These are phyloP conservation scores for Kradibia gibbosae DNA, from an alignment of 1,140 invertebrate genomes.

Conservation along the genomic window DNA sequence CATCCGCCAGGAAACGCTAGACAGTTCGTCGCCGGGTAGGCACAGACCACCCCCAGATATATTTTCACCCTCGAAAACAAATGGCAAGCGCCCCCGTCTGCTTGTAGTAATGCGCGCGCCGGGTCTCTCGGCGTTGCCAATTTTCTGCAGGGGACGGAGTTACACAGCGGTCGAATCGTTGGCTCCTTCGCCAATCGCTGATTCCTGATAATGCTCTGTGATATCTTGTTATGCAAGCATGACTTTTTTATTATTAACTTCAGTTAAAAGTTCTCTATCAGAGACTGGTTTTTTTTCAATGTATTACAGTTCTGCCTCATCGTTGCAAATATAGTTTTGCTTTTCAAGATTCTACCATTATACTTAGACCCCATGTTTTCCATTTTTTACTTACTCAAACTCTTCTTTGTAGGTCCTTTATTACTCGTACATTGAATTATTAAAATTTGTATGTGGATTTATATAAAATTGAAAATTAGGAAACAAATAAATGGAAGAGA, in stretches of 20 bases:
- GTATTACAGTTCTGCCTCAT: too few species aligned
- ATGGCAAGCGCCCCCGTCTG: slow-evolving; percentile 44
- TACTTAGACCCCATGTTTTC: too few species aligned
- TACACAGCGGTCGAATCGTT: slow-evolving; percentile 38
- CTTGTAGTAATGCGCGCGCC: slow-evolving; percentile 33
- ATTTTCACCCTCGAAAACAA: slow-evolving; percentile 62
- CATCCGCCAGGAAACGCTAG: slow-evolving; percentile 61
- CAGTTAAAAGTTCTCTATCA: too few species aligned
- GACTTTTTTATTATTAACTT: too few species aligned
- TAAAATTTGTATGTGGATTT: not conserved
- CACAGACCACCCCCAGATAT: slow-evolving; percentile 57
- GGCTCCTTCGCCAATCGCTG: slow-evolving; percentile 23
- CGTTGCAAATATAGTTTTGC: too few species aligned
- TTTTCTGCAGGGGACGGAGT: slow-evolving; percentile 8
- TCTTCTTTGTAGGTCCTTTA: too few species aligned
- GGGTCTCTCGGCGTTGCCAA: slow-evolving; percentile 37
- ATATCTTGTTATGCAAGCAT: too few species aligned
- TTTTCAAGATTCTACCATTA: too few species aligned
- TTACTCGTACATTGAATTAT: too few species aligned
- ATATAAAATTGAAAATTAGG: not conserved
- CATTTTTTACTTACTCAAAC: too few species aligned
- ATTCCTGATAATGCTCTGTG: not conserved
- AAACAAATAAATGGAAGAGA: not conserved
- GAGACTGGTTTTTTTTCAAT: too few species aligned
- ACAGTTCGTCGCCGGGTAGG: slow-evolving; percentile 59